phyloP scores from a whole-genome alignment of 1,140 invertebrate genomes.

The Physella acuta region DNA sequence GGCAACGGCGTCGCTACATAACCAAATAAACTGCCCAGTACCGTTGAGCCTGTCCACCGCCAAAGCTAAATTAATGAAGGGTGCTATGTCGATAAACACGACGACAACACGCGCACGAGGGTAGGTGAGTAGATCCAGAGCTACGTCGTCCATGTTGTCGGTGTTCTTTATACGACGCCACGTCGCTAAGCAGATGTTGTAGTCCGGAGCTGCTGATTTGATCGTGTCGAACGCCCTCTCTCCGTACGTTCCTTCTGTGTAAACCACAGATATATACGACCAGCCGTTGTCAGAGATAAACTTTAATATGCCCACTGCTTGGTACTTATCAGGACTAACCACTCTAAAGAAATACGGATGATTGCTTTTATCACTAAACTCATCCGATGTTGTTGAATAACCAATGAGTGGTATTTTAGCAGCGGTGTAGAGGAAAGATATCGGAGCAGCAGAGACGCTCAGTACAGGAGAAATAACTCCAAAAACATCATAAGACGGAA shows the following conservation, averaged over 20 bases:
- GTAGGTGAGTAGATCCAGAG: background rate
- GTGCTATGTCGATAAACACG: background rate
- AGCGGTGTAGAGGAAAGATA: constrained; percentile 65
- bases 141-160: background rate
- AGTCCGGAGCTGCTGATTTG: background rate
- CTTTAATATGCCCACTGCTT: constrained; percentile 71
- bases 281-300: constrained; percentile 67
- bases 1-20: background rate
- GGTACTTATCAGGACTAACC: constrained; percentile 47
- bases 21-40: constrained; percentile 12
- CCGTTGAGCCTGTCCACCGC: background rate
- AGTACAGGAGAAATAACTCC: background rate
- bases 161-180: background rate
- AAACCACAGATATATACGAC: constrained; percentile 73
- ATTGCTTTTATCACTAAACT: constrained; percentile 30
- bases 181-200: constrained; percentile 14
- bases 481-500: constrained; percentile 3
- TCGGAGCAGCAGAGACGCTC: constrained; percentile 51
- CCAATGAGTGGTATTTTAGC: constrained; percentile 68
- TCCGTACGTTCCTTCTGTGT: constrained; percentile 72
- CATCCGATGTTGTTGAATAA: constrained; percentile 30
- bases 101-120: background rate
- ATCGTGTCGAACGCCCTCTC: constrained; percentile 50
- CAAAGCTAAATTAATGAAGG: background rate
- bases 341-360: constrained; percentile 40